Base-by-base conservation (phyloP, 92 coral and sea anemone species). In the Parazoanthus darwini region DNA sequence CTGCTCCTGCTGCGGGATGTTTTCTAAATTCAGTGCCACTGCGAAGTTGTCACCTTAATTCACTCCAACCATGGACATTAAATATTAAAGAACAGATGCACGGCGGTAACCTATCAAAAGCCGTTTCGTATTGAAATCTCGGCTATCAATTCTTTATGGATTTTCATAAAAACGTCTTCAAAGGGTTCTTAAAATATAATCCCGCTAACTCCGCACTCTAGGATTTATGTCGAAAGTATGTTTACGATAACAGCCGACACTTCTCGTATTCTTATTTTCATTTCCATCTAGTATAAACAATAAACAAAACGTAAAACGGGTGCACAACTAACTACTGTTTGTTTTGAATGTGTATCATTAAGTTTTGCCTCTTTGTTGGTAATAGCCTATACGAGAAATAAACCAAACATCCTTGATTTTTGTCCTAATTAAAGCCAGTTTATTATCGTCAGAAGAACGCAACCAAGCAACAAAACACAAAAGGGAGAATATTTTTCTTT, bases 81-180 rank as follows among this genome's bases (percentile, higher is more conserved):
- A 84, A 68, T 70, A 84, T 84, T 71, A 33, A 84, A 46, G 20
- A 84, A 46, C 78, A 46, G n/a, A 35, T 38, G 2, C 4, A 8
- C 29, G 0, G 20, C 11, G 44, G 11, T 7, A 72, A 50, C 87
- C 87, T 70, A 48, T 84, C 87, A 84, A 43, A 71, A 44, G 48
- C 43, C 51, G 63, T 11, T 70, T 72, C 87, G 87, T 84, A 36
- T 84, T 46, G 68, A 48, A 84, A 72, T 36, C 13, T 25, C 20
- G 75, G 36, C 87, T 18, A 84, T 70, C 79, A 84, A 72, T 84
- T 67, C 76, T 84, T 84, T 7, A 84, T 72, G 65, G 44, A 36
- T 0, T 33, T 71, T 46, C 48, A 84, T 48, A 70, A 84, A 7
- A 38, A 20, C 22, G 20, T 25, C 46, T 3, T 36, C 56, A 44